Conservation (phyloP, 30 jellyfish, hydroid and myxozoan genomes). For the Turritopsis rubra region DNA sequence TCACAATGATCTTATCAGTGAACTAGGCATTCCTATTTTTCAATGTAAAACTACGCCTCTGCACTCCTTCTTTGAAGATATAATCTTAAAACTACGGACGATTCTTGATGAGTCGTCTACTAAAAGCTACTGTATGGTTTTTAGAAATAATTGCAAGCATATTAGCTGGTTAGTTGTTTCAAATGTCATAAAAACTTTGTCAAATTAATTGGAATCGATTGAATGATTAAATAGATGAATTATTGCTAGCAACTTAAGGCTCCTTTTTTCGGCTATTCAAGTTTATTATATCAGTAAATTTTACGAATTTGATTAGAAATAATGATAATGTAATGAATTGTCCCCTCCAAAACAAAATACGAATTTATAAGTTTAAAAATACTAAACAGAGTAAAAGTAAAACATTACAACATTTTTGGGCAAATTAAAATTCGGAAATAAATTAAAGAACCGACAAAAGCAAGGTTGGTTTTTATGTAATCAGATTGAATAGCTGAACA, state of each 20-base stretch:
- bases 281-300: neutral
- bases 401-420: neutral
- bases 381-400: neutral
- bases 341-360: neutral
- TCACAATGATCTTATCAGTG: neutral
- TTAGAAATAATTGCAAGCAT: neutral
- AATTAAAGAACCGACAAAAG: neutral
- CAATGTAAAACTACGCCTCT: neutral
- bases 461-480: neutral
- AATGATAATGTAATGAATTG: neutral
- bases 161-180: neutral
- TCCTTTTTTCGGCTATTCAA: too few species aligned
- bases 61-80: neutral
- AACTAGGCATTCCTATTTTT: neutral
- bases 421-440: neutral
- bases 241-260: neutral
- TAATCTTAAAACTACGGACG: neutral
- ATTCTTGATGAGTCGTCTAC: neutral
- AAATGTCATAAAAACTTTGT: neutral
- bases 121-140: neutral
- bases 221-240: neutral
- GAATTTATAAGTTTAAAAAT: neutral
- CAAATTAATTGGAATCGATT: neutral
- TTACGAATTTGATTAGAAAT: neutral
- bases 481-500: neutral